Evolutionary conservation across 2,797 vertebrate species (phyloP), one percentile per base, ranked within the genome.

Genomic region (Oceanodroma leucorhoa): DNA sequence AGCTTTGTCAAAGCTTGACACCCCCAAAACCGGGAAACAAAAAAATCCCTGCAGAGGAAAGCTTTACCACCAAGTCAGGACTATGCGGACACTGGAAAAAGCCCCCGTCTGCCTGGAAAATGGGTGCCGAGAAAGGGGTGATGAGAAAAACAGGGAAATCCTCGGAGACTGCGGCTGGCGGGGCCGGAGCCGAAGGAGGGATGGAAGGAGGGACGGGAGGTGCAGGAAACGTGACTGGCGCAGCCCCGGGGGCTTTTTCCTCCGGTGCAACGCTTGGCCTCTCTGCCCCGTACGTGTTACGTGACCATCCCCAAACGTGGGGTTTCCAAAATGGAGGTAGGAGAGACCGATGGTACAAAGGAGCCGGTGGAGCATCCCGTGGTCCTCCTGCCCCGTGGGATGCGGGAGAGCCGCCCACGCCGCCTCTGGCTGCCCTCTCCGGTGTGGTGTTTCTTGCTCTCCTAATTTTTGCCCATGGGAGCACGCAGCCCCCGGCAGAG

Each of bases 61-160:
- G 46, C 51, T 80, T 6, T 85, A 48, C 87, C 93, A 94, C 54
- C 13, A 24, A 50, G 32, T 4, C 50, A 55, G 57, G 62, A 38
- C 34, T 81, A 48, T 30, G 24, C 0, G 4, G 58, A 48, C 58
- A 15, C n/a, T 61, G 82, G 85, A 72, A 85, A 94, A 65, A 65
- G 34, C 9, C 61, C 65, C 58, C 2, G 21, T 30, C 66, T 93
- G 75, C 71, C 89, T 89, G 85, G 62, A 79, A 67, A 62, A 78
- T 0, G 38, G 32, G 58, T 53, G 45, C 40, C 5, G 85, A 45
- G 85, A 61, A 79, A 45, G 27, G 23, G 36, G 66, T 89, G 94
- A 83, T 93, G 93, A 93, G 90, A 93, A 95, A 95, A 94, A n/a
- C 87, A 90, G 92, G 60, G 43, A 50, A 80, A 70, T 4, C 83